Conservation (phyloP, 1,140 invertebrate genomes). For the Drosophila mayri region DNA sequence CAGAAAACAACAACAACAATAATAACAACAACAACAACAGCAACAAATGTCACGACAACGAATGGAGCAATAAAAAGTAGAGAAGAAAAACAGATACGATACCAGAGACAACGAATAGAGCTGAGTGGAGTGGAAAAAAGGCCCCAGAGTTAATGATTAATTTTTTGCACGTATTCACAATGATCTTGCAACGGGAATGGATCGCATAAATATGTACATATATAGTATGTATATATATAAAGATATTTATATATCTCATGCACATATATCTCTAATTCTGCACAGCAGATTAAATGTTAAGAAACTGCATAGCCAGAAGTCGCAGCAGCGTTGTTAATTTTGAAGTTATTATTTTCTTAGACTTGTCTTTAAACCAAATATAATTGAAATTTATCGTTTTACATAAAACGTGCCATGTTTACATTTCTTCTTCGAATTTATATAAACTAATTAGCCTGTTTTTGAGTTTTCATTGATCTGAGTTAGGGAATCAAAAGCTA, state of each 20-base stretch:
- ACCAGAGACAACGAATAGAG: conserved; percentile 1
- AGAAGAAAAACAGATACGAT: conserved; percentile 24
- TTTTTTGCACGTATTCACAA: conserved; percentile 72
- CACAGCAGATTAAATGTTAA: neutral
- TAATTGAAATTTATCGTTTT: neutral
- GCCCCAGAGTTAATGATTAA: conserved; percentile 66
- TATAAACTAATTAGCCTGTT: too few species aligned
- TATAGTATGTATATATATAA: neutral
- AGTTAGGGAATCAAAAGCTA: neutral
- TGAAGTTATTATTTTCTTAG: neutral
- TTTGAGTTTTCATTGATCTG: neutral
- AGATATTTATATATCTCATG: neutral
- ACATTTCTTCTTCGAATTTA: neutral
- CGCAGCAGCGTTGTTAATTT: neutral
- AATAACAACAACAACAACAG: conserved; percentile 42
- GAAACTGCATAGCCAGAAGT: neutral
- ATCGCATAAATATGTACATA: conserved; percentile 19
- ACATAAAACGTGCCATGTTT: neutral
- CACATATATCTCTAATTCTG: neutral
- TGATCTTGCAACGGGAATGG: conserved; percentile 47
- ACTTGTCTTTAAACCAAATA: neutral
- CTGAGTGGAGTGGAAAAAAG: conserved; percentile 30
- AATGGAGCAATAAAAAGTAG: conserved; percentile 31
- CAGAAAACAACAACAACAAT: conserved; percentile 27
- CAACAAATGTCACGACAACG: conserved; percentile 69